These are phyloP conservation scores for Enteromius fasciolatus DNA, from an alignment of 2,797 vertebrate genomes.

Conservation along the genomic window DNA sequence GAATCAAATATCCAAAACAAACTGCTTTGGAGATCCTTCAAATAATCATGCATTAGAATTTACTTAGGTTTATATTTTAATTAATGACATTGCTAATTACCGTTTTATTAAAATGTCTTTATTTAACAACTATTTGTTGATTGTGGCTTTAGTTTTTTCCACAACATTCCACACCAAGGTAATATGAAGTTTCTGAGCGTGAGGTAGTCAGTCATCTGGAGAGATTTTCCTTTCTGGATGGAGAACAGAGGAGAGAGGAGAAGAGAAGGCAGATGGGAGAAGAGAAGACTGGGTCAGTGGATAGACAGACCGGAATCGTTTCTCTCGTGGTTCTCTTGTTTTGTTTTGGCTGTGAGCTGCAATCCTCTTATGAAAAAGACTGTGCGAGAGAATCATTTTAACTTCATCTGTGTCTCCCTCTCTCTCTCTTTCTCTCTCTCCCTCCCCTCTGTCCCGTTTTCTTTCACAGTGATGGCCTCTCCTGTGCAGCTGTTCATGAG, in stretches of 20 bases:
- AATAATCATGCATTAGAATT: neutral
- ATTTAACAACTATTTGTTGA: neutral
- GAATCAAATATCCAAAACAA: neutral
- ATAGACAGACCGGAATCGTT: slow-evolving; percentile 55
- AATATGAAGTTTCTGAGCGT: slow-evolving; percentile 8
- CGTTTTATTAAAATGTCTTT: neutral
- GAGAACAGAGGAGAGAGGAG: slow-evolving; percentile 54
- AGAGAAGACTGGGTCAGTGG: slow-evolving; percentile 58
- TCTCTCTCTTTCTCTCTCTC: slow-evolving; percentile 65
- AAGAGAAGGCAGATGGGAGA: slow-evolving; percentile 57
- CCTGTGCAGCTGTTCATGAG: slow-evolving; percentile 75
- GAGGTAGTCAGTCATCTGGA: slow-evolving; percentile 48
- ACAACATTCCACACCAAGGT: neutral
- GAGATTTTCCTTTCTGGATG: slow-evolving; percentile 65
- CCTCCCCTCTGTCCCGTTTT: slow-evolving; percentile 69
- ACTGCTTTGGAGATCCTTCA: neutral
- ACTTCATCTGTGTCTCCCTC: slow-evolving; percentile 66
- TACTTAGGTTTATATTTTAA: neutral
- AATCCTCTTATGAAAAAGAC: slow-evolving; percentile 64
- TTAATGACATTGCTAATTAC: neutral
- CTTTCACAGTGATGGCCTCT: slow-evolving; percentile 85
- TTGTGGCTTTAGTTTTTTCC: neutral
- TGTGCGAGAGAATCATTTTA: slow-evolving; percentile 68
- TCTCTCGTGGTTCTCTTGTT: slow-evolving; percentile 43
- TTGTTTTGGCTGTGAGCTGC: slow-evolving; percentile 59